A percentile compares a stretch with the other conserved stretches of the same genome.
phyloP scores from a whole-genome alignment of 2,113 vertebrate genomes.

The Zapornia atra region DNA sequence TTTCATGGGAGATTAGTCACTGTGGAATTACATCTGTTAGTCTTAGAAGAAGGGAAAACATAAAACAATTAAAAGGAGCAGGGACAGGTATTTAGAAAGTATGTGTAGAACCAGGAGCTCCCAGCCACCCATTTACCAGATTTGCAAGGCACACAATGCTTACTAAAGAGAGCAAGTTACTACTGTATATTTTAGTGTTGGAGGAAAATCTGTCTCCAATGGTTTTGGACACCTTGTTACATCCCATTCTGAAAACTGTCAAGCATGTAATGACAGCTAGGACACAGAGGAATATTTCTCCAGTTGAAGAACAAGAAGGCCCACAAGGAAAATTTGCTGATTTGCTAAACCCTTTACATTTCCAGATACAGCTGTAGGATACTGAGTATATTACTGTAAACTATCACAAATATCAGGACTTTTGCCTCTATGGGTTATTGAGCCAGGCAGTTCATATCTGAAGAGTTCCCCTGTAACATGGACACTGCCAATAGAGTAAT shows the following conservation, averaged over 20 bases:
- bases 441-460: not conserved
- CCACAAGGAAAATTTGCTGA: slow-evolving; percentile 62
- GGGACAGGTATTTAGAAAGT: not conserved
- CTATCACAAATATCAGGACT: not conserved
- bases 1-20: not conserved
- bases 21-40: not conserved
- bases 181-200: slow-evolving; percentile 35
- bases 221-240: slow-evolving; percentile 78
- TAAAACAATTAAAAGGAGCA: not conserved
- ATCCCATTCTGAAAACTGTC: slow-evolving; percentile 79
- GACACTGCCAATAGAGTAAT: not conserved
- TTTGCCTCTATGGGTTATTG: slow-evolving; percentile 4
- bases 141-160: slow-evolving; percentile 26
- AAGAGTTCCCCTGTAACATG: not conserved
- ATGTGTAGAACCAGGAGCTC: not conserved
- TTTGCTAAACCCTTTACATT: slow-evolving; percentile 56
- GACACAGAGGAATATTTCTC: slow-evolving; percentile 66
- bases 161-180: slow-evolving; percentile 21
- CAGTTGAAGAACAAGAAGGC: slow-evolving; percentile 64
- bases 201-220: slow-evolving; percentile 53
- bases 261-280: slow-evolving; percentile 73
- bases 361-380: slow-evolving; percentile 15
- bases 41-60: not conserved
- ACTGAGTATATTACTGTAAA: not conserved
- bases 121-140: not conserved